Evolutionary conservation across 2,797 vertebrate genomes (phyloP).

Genomic region (Anguilla megastoma): DNA sequence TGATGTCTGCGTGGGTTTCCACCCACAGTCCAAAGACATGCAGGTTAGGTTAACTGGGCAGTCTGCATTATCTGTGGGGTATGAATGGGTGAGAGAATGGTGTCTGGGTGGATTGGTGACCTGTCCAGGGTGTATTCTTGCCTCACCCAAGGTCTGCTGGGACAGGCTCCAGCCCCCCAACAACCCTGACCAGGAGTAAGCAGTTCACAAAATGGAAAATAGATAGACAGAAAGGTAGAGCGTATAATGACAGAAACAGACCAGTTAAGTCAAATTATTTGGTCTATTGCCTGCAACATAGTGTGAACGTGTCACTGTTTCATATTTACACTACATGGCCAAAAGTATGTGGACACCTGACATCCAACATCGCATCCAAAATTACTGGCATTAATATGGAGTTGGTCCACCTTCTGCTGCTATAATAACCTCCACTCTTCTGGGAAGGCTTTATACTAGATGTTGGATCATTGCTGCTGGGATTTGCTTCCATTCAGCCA

Average conservation of each 20-base stretch:
- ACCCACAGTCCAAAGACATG: neutral
- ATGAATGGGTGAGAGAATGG: neutral
- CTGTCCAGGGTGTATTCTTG: constrained; percentile 7
- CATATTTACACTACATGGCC: neutral
- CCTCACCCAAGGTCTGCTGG: neutral
- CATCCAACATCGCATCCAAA: too few species aligned
- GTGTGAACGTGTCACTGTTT: neutral
- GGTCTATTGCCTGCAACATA: neutral
- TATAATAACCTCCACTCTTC: too few species aligned
- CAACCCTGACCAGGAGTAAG: neutral
- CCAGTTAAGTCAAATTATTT: neutral
- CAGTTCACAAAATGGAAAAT: neutral
- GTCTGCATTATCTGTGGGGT: neutral
- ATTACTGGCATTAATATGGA: too few species aligned
- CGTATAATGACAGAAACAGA: neutral
- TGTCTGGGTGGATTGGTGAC: neutral
- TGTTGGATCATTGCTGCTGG: too few species aligned
- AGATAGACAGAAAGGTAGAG: neutral
- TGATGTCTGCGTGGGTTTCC: neutral
- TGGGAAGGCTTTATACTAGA: too few species aligned
- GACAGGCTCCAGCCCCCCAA: neutral
- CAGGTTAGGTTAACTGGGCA: neutral
- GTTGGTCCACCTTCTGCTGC: too few species aligned
- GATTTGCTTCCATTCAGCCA: too few species aligned
- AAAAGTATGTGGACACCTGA: too few species aligned